phyloP scores from a whole-genome alignment of 2,888 invertebrate genomes.

The Cephus rjabovi region DNA sequence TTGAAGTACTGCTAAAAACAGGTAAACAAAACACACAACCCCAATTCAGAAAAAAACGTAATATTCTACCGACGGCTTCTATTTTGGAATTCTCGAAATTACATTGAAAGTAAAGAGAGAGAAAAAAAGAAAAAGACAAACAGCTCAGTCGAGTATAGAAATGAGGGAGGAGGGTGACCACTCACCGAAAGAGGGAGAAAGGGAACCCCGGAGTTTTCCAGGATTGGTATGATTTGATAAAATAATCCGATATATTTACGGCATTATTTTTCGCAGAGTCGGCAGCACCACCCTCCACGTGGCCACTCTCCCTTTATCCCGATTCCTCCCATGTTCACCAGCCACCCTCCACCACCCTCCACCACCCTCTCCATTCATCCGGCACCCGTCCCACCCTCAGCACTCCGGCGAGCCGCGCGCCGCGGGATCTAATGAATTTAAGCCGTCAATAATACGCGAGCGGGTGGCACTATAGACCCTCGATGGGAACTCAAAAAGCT shows the following conservation, averaged over 20 bases:
- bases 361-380: not conserved
- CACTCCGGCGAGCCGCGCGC: not conserved
- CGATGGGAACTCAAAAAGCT: constrained; percentile 37
- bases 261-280: constrained; percentile 28
- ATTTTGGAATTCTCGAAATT: constrained; percentile 14
- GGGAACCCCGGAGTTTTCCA: constrained; percentile 16
- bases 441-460: constrained; percentile 43
- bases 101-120: constrained; percentile 2
- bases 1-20: too few relatives aligned
- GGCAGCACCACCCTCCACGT: constrained; percentile 4
- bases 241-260: constrained; percentile 30
- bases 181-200: constrained; percentile 6
- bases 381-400: not conserved
- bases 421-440: constrained; percentile 49
- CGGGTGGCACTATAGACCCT: constrained; percentile 9
- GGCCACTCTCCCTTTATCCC: too few relatives aligned
- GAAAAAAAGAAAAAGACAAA: too few relatives aligned
- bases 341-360: too few relatives aligned
- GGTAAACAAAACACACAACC: too few relatives aligned
- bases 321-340: too few relatives aligned
- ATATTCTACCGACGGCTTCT: too few relatives aligned
- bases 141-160: too few relatives aligned
- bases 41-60: too few relatives aligned
- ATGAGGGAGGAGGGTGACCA: too few relatives aligned
- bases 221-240: constrained; percentile 26